phyloP scores from a whole-genome alignment of 2,888 invertebrate species.

The Megalurothrips usitatus region DNA sequence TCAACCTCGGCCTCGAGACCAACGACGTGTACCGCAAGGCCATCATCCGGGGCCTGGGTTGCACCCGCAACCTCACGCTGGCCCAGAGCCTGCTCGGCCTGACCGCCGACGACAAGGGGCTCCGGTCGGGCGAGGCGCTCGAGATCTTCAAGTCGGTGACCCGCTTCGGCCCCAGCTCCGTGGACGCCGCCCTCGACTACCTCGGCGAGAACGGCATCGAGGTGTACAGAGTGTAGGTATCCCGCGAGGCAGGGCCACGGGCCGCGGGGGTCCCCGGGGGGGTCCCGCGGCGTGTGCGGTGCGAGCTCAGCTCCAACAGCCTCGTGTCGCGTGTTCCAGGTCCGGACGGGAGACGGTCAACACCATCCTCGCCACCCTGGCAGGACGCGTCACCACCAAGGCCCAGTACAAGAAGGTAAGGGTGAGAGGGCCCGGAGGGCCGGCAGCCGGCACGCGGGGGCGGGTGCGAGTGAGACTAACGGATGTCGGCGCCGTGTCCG shows the following conservation, averaged over 20 bases:
- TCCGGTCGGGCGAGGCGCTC: not conserved
- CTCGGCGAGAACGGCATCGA: not conserved
- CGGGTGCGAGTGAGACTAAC: not conserved
- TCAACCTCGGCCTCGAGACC: not conserved
- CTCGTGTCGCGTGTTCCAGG: not conserved
- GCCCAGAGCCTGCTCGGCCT: not conserved
- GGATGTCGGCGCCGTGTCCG: not conserved
- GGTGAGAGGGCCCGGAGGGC: not conserved
- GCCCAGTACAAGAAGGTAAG: not conserved
- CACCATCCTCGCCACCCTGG: not conserved
- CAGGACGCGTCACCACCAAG: not conserved
- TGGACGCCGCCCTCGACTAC: not conserved
- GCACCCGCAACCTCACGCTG: not conserved
- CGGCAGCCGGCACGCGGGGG: not conserved
- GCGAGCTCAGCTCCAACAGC: not conserved
- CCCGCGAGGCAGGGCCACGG: not conserved
- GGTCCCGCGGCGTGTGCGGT: no score
- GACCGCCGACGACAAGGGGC: not conserved
- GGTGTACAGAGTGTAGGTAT: not conserved
- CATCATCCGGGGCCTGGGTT: conserved; percentile 8
- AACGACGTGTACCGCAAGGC: not conserved
- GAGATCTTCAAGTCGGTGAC: conserved; percentile 9
- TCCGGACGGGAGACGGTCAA: not conserved
- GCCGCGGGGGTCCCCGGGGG: no score
- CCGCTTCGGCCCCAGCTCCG: not conserved